These are phyloP conservation scores for Hippocampus kuda DNA, from an alignment of 2,797 vertebrate species.

Conservation along the genomic window DNA sequence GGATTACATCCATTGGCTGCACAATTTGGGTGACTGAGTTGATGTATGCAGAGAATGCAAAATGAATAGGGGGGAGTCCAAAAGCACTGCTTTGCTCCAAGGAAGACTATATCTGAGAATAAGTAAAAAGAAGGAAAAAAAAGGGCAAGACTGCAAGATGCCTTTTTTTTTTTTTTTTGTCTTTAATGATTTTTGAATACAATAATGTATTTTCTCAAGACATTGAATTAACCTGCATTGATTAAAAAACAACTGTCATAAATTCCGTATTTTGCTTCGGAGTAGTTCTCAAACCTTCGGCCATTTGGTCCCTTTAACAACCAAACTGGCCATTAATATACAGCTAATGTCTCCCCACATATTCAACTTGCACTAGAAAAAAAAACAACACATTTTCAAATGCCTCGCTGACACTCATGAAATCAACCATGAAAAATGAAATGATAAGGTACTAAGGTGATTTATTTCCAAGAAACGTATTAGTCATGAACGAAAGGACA, in stretches of 20 bases:
- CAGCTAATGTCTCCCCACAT: background rate
- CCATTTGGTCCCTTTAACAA: background rate
- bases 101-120: background rate
- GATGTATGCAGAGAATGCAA: conserved; percentile 37
- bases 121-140: background rate
- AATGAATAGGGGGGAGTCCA: conserved; percentile 25
- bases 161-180: background rate
- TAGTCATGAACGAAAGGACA: background rate
- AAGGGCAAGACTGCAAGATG: background rate
- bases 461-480: background rate
- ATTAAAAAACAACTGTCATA: background rate
- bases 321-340: background rate
- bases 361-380: background rate
- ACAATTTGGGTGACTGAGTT: conserved; percentile 30
- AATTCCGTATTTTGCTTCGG: background rate
- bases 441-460: background rate
- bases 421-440: background rate
- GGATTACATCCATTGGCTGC: conserved; percentile 49
- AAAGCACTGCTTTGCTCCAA: background rate
- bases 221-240: too few relatives aligned
- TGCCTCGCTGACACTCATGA: background rate
- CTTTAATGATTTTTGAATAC: background rate
- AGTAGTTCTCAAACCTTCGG: background rate
- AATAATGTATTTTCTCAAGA: background rate
- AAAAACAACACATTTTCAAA: background rate